Conservation (phyloP, 2,113 vertebrate genomes). For the Sus scrofa region DNA sequence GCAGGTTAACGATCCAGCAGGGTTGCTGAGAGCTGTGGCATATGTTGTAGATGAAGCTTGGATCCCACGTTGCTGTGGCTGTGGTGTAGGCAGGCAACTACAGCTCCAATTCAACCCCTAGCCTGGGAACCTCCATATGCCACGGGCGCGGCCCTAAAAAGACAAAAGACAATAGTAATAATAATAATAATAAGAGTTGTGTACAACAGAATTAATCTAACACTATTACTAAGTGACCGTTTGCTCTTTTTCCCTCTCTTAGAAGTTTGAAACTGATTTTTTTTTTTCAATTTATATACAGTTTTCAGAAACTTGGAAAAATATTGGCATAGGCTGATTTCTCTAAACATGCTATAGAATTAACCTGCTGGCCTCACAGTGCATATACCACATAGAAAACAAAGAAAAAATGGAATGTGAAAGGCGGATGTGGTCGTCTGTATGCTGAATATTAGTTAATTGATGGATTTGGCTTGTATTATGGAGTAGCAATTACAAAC, state of each 20-base stretch:
- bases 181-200: neutral
- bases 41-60: too few species aligned
- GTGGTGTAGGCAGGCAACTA: too few species aligned
- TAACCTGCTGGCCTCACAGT: neutral
- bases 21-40: too few species aligned
- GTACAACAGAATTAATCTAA: neutral
- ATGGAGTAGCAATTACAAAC: neutral
- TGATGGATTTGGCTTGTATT: neutral
- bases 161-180: too few species aligned
- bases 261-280: slow-evolving; percentile 40
- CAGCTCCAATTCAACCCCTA: too few species aligned
- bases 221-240: neutral
- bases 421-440: neutral
- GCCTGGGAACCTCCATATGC: too few species aligned
- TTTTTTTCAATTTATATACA: neutral
- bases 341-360: neutral
- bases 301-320: slow-evolving; percentile 48
- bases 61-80: too few species aligned
- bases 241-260: neutral
- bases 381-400: neutral
- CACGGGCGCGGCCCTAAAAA: too few species aligned
- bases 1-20: too few species aligned
- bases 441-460: neutral
- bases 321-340: neutral
- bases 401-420: neutral